phyloP scores from a whole-genome alignment of 2,888 invertebrate species.

The Elgonia sp. region DNA sequence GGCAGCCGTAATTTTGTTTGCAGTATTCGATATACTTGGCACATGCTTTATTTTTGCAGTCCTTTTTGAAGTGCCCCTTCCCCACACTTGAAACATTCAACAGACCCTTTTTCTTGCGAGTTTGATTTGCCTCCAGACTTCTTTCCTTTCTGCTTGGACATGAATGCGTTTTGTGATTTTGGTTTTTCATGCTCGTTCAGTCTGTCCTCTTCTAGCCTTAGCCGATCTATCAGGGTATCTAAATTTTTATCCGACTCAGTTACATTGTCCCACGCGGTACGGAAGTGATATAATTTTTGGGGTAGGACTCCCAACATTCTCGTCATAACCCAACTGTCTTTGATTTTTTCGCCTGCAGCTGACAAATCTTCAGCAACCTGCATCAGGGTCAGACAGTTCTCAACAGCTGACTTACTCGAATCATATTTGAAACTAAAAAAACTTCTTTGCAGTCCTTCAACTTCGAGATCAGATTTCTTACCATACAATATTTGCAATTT shows the following conservation, averaged over 20 bases:
- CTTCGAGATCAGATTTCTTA: conserved; percentile 35
- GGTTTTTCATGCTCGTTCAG: too few species aligned
- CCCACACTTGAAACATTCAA: too few species aligned
- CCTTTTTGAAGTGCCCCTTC: too few species aligned
- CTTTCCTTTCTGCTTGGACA: too few species aligned
- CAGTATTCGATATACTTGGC: too few species aligned
- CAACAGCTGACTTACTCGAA: not conserved
- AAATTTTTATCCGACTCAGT: not conserved
- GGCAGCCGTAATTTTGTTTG: too few species aligned
- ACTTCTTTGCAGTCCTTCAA: conserved; percentile 74
- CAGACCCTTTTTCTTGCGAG: too few species aligned
- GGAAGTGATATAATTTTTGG: not conserved
- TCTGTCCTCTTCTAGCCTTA: too few species aligned
- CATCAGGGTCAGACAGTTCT: not conserved
- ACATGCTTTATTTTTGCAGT: too few species aligned
- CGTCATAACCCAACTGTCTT: not conserved
- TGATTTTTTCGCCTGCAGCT: not conserved
- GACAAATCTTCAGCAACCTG: not conserved
- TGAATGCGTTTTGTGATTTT: too few species aligned
- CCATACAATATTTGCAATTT: conserved; percentile 3
- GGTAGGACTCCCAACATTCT: not conserved
- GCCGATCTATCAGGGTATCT: too few species aligned
- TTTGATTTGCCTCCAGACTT: too few species aligned
- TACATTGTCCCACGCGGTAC: not conserved
- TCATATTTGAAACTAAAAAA: conserved; percentile 74